Evolutionary conservation across 2,888 invertebrate genomes (phyloP), one percentile per base, ranked within the genome.

Genomic region (Cyclophora punctaria): DNA sequence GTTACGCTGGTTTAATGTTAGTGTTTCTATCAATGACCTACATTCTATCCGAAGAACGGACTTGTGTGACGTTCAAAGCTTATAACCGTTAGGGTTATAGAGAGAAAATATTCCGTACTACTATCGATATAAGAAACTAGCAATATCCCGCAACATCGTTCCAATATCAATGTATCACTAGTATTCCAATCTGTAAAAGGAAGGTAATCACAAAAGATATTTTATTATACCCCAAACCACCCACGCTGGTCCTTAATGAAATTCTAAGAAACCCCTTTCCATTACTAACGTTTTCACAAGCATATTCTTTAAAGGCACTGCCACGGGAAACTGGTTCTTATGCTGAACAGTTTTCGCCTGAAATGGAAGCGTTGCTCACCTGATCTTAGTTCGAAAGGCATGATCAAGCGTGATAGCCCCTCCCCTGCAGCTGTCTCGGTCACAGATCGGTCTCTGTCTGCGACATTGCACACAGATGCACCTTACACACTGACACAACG

Each of bases 311-410:
- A 47, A 41, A 48, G 34, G 35, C 35, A 4, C n/a, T 44, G 33
- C 40, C 57, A 58, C 34, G 45, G 55, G 48, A 63, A 58, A 55
- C 45, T 53, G 47, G 49, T 46, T 54, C 50, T 53, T 60, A 63
- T 48, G 58, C 51, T 53, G 49, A 50, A 46, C 43, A 35, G n/a
- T 46, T 55, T 54, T 50, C 49, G 64, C 57, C 58, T 60, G 52
- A 66, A 67, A 62, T 62, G 55, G 58, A 61, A 72, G 67, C 70
- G 74, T 77, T 70, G 68, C 81, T 80, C 71, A 87, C 87, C 87
- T 87, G 86, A 75, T 86, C 85, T 82, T 76, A 75, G 67, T 68
- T 86, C 87, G 80, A 80, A 86, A 70, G 87, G 87, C 87, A 86
- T 87, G 78, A 75, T 79, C 74, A 79, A 73, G 75, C 76, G 80